Percentiles rank a stretch among this genome's conserved stretches.
phyloP scores from a whole-genome alignment of 2,797 vertebrate genomes.

The Centroberyx gerrardi region DNA sequence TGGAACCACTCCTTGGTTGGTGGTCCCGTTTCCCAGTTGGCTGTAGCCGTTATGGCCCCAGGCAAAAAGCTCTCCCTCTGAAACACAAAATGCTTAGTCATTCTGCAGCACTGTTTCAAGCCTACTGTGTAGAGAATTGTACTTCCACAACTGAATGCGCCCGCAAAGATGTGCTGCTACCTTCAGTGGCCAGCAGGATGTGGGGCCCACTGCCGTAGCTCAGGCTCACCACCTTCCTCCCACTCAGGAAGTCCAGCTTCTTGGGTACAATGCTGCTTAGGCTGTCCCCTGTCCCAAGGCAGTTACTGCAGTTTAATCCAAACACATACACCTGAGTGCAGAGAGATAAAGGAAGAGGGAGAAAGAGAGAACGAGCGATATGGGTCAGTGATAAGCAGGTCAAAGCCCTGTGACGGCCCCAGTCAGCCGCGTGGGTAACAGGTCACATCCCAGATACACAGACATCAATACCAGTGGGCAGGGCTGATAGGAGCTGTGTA shows the following conservation, averaged over 20 bases:
- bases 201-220: constrained; percentile 97
- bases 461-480: constrained; percentile 10
- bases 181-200: constrained; percentile 93
- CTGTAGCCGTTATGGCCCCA: constrained; percentile 99
- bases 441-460: constrained; percentile 40
- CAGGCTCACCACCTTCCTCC: constrained; percentile 93
- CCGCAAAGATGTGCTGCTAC: constrained; percentile 77
- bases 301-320: constrained; percentile 97
- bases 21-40: constrained; percentile 96
- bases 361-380: background rate
- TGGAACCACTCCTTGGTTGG: constrained; percentile 93
- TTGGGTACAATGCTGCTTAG: constrained; percentile 94
- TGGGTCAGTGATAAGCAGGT: constrained; percentile 38
- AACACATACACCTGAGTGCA: constrained; percentile 91
- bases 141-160: background rate
- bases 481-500: constrained; percentile 1
- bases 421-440: constrained; percentile 10
- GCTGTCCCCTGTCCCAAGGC: constrained; percentile 96
- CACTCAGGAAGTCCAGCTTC: constrained; percentile 93
- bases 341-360: background rate
- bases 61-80: constrained; percentile 95
- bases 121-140: constrained; percentile 1
- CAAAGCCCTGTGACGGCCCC: constrained; percentile 18
- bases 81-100: constrained; percentile 52
- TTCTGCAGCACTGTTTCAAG: constrained; percentile 22